Conservation (phyloP, 2,113 vertebrate species). For the Festucalex cinctus region DNA sequence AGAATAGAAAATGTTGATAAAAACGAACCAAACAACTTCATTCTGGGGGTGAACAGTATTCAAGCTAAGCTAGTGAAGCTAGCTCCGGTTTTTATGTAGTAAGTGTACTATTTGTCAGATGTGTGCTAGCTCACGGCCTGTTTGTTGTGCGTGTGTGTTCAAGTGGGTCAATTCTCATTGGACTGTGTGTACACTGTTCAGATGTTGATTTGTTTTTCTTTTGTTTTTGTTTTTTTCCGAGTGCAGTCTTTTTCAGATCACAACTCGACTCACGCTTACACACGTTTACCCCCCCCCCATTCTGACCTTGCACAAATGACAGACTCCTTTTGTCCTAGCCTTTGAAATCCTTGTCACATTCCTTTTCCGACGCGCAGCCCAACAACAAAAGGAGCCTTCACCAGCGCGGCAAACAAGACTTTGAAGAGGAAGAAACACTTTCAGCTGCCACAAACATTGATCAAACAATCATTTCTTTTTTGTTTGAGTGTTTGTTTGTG, state of each 20-base stretch:
- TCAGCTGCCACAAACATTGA: constrained; percentile 2
- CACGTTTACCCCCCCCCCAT: neutral
- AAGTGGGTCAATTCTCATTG: constrained; percentile 13
- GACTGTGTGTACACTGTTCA: constrained; percentile 57
- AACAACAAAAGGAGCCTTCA: constrained; percentile 74
- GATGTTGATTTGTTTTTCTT: constrained; percentile 52
- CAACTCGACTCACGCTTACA: constrained; percentile 1
- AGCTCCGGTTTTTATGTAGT: neutral
- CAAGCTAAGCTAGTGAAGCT: neutral
- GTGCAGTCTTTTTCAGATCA: constrained; percentile 26
- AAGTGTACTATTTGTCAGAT: neutral
- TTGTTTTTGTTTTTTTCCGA: neutral
- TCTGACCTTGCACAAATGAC: constrained; percentile 64
- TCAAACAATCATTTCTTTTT: neutral
- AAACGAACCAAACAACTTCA: neutral
- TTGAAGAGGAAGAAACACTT: constrained; percentile 45
- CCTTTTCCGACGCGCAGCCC: constrained; percentile 72
- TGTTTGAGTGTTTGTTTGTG: constrained; percentile 61
- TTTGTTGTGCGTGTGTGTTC: neutral
- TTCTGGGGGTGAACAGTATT: neutral
- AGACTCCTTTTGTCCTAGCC: constrained; percentile 76
- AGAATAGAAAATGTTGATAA: neutral
- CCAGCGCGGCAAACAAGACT: constrained; percentile 62
- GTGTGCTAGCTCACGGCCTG: neutral
- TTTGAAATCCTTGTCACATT: constrained; percentile 77